phyloP scores from a whole-genome alignment of 2,113 vertebrate genomes.

The Callocephalon fimbriatum region DNA sequence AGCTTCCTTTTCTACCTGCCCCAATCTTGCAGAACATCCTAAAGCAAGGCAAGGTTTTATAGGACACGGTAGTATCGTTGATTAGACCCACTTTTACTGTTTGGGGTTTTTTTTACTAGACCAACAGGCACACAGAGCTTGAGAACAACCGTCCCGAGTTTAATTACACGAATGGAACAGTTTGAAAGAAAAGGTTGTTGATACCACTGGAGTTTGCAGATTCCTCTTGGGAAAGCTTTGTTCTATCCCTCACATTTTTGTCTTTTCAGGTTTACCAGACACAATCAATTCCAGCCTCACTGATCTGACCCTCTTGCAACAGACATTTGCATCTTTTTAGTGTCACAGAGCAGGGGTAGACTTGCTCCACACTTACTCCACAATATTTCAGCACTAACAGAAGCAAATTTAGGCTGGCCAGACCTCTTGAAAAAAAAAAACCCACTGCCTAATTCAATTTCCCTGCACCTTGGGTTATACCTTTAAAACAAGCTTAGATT shows the following conservation, averaged over 20 bases:
- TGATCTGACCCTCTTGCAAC: neutral
- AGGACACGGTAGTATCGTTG: rapidly evolving
- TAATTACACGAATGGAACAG: neutral
- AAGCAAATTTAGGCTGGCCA: neutral
- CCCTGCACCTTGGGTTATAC: neutral
- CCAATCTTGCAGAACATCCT: neutral
- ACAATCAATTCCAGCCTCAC: neutral
- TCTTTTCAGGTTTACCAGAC: neutral
- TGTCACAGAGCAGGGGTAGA: neutral
- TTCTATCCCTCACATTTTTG: neutral
- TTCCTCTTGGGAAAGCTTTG: neutral
- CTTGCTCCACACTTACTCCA: neutral
- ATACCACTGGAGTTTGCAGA: neutral
- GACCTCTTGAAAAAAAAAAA: neutral
- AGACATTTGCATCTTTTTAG: neutral
- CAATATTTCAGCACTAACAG: neutral
- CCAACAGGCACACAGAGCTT: neutral
- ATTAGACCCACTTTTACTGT: neutral
- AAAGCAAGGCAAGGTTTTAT: neutral
- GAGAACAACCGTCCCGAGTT: neutral
- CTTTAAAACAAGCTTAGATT: neutral
- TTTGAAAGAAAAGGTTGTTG: neutral
- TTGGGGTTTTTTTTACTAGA: neutral
- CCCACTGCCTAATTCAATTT: neutral
- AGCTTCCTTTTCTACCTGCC: neutral